Conservation (phyloP, 2,888 invertebrate genomes). For the Cosmia trapezina region DNA sequence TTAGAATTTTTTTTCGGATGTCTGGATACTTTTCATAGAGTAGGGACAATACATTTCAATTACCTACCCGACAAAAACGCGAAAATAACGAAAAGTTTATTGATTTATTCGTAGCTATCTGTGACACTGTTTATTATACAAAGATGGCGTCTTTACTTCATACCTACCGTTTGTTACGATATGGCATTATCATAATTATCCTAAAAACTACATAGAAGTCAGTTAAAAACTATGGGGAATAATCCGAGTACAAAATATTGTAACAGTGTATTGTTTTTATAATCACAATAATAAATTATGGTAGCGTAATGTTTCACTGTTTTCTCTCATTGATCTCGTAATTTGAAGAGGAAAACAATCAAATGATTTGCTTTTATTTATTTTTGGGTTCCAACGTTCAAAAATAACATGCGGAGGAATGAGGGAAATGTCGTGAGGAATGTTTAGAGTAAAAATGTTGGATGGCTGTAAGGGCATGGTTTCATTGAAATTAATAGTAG, state of each 20-base stretch:
- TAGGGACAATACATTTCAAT: slow-evolving; percentile 3
- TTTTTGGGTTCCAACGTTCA: too few species aligned
- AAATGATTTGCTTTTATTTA: slow-evolving; percentile 19
- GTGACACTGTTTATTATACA: neutral
- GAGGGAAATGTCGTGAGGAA: too few species aligned
- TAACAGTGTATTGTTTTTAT: neutral
- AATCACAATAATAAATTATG: slow-evolving; percentile 1
- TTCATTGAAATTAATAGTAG: too few species aligned
- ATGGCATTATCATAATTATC: too few species aligned
- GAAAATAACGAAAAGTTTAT: slow-evolving; percentile 1
- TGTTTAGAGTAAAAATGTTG: neutral
- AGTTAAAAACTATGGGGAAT: neutral
- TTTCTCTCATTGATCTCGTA: slow-evolving; percentile 9
- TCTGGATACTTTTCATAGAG: neutral
- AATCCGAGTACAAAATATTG: neutral
- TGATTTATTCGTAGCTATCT: slow-evolving; percentile 15
- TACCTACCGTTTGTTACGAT: neutral
- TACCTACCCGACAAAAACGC: neutral
- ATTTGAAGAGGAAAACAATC: slow-evolving; percentile 25
- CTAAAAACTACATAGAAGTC: too few species aligned
- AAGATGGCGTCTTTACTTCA: neutral
- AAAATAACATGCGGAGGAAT: neutral
- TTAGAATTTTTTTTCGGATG: neutral
- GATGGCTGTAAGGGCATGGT: neutral
- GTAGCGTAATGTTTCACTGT: slow-evolving; percentile 7